phyloP scores from a whole-genome alignment of 2,888 invertebrate genomes.

The Hemaris fuciformis region DNA sequence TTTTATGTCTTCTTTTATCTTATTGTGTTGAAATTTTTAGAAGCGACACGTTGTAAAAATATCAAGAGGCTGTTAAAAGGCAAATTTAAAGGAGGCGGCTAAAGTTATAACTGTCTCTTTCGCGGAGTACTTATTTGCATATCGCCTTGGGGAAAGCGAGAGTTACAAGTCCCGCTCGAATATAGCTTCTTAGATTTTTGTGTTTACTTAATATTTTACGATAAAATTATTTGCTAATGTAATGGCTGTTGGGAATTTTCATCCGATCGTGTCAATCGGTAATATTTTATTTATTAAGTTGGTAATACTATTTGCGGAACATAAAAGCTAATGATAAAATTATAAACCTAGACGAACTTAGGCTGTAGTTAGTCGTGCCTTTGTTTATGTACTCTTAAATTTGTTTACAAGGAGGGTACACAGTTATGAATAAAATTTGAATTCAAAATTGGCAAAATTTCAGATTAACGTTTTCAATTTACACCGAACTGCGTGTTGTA shows the following conservation, averaged over 20 bases:
- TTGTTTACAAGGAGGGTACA: background rate
- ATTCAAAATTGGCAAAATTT: background rate
- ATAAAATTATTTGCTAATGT: background rate
- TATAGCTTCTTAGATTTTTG: constrained; percentile 18
- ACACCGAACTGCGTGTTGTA: constrained; percentile 4
- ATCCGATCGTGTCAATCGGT: background rate
- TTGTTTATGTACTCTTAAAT: background rate
- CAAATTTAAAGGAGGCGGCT: constrained; percentile 71
- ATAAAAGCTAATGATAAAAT: background rate
- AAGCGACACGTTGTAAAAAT: constrained; percentile 70
- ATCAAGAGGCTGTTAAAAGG: constrained; percentile 70
- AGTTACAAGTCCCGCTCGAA: constrained; percentile 22
- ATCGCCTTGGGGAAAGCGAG: constrained; percentile 36
- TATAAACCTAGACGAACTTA: background rate
- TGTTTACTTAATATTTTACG: constrained; percentile 16
- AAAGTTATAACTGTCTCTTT: constrained; percentile 61
- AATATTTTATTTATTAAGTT: background rate
- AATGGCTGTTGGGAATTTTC: background rate
- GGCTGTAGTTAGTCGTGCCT: background rate
- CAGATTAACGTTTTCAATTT: constrained; percentile 7
- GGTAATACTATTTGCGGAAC: background rate
- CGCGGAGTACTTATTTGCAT: constrained; percentile 52
- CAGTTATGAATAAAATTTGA: constrained; percentile 2
- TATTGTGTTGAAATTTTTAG: constrained; percentile 58
- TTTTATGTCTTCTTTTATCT: constrained; percentile 62